These are phyloP conservation scores for Hirudinaria manillensis DNA, from an alignment of 2,888 invertebrate genomes.

Conservation along the genomic window DNA sequence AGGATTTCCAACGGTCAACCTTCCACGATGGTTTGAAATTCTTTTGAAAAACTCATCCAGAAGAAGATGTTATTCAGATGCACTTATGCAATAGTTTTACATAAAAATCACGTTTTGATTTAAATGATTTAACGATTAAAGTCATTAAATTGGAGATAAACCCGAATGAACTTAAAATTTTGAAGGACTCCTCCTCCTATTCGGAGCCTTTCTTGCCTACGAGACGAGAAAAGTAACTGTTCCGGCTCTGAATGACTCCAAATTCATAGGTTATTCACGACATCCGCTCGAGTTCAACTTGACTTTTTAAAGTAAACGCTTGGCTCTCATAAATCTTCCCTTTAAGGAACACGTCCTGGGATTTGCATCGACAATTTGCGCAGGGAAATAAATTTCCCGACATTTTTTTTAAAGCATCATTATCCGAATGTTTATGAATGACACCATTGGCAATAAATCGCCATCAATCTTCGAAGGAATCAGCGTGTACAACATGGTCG, in stretches of 20 bases:
- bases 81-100: too few species aligned
- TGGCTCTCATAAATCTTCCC: not conserved
- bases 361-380: not conserved
- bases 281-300: not conserved
- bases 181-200: conserved; percentile 41
- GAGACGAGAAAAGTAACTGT: conserved; percentile 45
- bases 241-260: conserved; percentile 43
- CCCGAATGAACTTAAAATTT: not conserved
- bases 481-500: conserved; percentile 41
- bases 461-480: conserved; percentile 34
- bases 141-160: too few species aligned
- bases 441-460: not conserved
- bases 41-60: too few species aligned
- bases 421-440: not conserved
- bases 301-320: not conserved
- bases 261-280: conserved; percentile 40
- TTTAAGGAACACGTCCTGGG: not conserved
- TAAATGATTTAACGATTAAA: too few species aligned
- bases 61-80: too few species aligned
- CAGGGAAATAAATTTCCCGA: not conserved
- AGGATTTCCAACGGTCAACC: too few species aligned
- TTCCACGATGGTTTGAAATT: too few species aligned
- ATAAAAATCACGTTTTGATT: too few species aligned
- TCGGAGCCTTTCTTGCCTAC: conserved; percentile 45
- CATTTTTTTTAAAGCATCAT: not conserved